These are phyloP conservation scores for Drosophila ambigua DNA, from an alignment of 1,140 invertebrate genomes.

Conservation along the genomic window DNA sequence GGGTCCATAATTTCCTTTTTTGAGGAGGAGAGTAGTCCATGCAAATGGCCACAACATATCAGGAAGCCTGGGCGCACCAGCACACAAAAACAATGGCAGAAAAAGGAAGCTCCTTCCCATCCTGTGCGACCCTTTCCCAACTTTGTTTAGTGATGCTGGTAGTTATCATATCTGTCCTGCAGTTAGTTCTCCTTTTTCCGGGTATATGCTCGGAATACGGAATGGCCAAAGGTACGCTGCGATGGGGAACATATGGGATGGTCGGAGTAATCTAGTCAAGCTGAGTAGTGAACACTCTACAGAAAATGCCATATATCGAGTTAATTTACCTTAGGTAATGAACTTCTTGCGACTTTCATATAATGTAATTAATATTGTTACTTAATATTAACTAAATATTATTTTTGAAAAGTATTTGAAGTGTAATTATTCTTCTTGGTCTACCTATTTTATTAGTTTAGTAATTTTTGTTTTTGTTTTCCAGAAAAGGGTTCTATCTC, in stretches of 20 bases:
- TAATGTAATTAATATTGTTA: too few relatives aligned
- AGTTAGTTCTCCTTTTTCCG: constrained; percentile 36
- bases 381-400: too few relatives aligned
- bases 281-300: neutral
- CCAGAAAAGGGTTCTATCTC: constrained; percentile 34
- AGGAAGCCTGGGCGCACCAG: constrained; percentile 25
- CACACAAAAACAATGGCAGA: constrained; percentile 39
- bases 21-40: constrained; percentile 5
- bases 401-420: neutral
- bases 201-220: constrained; percentile 13
- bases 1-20: constrained; percentile 18
- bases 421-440: constrained; percentile 11
- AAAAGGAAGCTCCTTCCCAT: constrained; percentile 26
- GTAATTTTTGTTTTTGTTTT: constrained; percentile 59
- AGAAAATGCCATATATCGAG: too few relatives aligned
- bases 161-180: constrained; percentile 49
- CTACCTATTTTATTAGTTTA: constrained; percentile 16
- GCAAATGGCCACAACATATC: constrained; percentile 39
- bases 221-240: constrained; percentile 43
- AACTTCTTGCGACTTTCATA: too few relatives aligned
- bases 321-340: too few relatives aligned
- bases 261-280: constrained; percentile 11
- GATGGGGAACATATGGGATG: constrained; percentile 35
- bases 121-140: constrained; percentile 6
- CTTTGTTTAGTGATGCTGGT: constrained; percentile 48